A percentile compares a stretch with the other conserved stretches of the same genome.
phyloP scores from a whole-genome alignment of 2,797 vertebrate genomes.

The Enteromius treurensis region DNA sequence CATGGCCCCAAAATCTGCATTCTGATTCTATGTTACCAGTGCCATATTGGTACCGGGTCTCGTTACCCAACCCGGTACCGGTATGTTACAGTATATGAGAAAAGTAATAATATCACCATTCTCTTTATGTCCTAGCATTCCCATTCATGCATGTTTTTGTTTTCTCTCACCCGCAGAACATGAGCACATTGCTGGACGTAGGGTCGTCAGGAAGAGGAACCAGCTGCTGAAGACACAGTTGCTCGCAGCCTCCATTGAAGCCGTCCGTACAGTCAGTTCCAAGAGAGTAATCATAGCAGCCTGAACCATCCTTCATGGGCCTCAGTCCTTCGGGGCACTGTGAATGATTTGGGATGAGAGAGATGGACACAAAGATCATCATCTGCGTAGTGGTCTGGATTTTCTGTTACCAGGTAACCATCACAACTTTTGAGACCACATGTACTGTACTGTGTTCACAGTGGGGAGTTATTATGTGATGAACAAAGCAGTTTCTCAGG shows the following conservation, averaged over 20 bases:
- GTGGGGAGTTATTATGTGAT: constrained; percentile 25
- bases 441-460: constrained; percentile 6
- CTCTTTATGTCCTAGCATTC: not conserved
- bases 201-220: constrained; percentile 89
- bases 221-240: constrained; percentile 96
- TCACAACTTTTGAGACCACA: constrained; percentile 11
- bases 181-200: constrained; percentile 93
- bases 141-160: not conserved
- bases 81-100: too few relatives aligned
- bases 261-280: constrained; percentile 98
- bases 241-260: constrained; percentile 97
- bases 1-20: too few relatives aligned
- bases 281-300: constrained; percentile 96
- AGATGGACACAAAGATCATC: constrained; percentile 36
- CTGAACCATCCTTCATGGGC: constrained; percentile 97
- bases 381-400: not conserved
- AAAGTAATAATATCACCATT: not conserved
- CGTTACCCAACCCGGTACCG: too few relatives aligned
- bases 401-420: constrained; percentile 43
- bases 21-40: too few relatives aligned
- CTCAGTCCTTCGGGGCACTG: constrained; percentile 94
- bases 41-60: too few relatives aligned
- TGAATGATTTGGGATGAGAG: not conserved
- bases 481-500: constrained; percentile 38
- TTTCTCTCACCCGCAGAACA: constrained; percentile 95